phyloP scores from a whole-genome alignment of 2,113 vertebrate genomes.

The Cyanistes caeruleus region DNA sequence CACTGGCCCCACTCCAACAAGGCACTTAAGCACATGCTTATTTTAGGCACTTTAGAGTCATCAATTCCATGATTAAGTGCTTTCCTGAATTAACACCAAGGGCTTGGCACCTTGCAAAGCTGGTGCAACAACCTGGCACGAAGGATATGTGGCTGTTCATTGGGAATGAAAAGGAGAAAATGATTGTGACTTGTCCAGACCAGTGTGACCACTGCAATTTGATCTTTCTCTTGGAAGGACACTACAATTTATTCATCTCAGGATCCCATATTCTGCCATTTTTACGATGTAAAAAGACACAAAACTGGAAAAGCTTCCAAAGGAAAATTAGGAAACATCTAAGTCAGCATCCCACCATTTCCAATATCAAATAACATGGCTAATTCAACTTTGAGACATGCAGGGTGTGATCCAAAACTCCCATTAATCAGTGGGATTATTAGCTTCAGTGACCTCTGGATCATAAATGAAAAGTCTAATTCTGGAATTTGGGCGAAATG shows the following conservation, averaged over 20 bases:
- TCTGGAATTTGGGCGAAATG: neutral
- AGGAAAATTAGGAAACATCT: neutral
- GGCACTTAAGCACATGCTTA: slow-evolving; percentile 33
- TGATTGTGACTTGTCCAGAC: neutral
- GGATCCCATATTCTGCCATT: neutral
- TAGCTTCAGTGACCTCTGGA: neutral
- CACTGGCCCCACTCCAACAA: neutral
- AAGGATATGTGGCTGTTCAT: neutral
- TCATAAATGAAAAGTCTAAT: neutral
- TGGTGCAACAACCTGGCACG: neutral
- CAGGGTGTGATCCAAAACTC: neutral
- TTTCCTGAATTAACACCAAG: slow-evolving; percentile 32
- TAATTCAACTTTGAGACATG: neutral
- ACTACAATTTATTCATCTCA: neutral
- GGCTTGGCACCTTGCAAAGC: neutral
- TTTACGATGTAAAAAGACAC: neutral
- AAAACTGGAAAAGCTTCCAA: neutral
- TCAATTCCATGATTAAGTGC: slow-evolving; percentile 27
- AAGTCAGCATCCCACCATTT: neutral
- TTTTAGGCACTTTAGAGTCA: neutral
- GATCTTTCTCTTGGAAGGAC: neutral
- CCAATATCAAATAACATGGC: neutral
- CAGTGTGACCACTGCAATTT: neutral
- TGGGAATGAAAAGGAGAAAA: neutral
- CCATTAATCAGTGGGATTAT: neutral